Evolutionary conservation across 2,888 invertebrate species (phyloP).

Genomic region (Icerya purchasi): DNA sequence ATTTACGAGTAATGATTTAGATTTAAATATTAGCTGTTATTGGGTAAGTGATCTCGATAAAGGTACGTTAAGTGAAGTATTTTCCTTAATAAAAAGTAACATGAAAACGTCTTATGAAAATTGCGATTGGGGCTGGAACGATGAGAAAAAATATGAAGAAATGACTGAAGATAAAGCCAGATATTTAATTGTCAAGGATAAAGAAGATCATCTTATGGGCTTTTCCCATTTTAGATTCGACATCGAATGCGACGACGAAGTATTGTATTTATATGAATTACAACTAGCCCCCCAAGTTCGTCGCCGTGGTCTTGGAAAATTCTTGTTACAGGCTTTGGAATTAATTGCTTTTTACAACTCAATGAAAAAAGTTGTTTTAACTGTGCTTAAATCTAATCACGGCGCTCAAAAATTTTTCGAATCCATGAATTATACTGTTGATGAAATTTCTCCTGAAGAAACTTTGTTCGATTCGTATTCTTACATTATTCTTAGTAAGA

Average conservation of each 20-base stretch:
- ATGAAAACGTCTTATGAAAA: conserved; percentile 54
- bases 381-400: conserved; percentile 58
- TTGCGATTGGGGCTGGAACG: conserved; percentile 66
- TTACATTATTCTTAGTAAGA: conserved; percentile 8
- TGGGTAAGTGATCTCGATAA: conserved; percentile 9
- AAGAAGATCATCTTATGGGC: conserved; percentile 34
- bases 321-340: conserved; percentile 57
- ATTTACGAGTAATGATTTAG: conserved; percentile 3
- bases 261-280: conserved; percentile 70
- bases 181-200: conserved; percentile 42
- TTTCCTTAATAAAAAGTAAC: conserved; percentile 52
- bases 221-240: conserved; percentile 70
- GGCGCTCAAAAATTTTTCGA: conserved; percentile 42
- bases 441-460: conserved; percentile 10
- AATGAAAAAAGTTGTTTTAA: conserved; percentile 62
- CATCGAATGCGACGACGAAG: conserved; percentile 51
- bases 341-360: conserved; percentile 45
- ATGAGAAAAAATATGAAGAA: conserved; percentile 46
- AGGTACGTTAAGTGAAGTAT: conserved; percentile 38
- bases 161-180: conserved; percentile 49
- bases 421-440: conserved; percentile 9
- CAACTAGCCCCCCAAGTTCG: conserved; percentile 50
- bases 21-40: neutral
- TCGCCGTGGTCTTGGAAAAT: conserved; percentile 61
- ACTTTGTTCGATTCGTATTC: conserved; percentile 4